A percentile compares a stretch with the other conserved stretches of the same genome.
Conservation (phyloP, 92 coral and sea anemone species). For the Actinostola sp. region DNA sequence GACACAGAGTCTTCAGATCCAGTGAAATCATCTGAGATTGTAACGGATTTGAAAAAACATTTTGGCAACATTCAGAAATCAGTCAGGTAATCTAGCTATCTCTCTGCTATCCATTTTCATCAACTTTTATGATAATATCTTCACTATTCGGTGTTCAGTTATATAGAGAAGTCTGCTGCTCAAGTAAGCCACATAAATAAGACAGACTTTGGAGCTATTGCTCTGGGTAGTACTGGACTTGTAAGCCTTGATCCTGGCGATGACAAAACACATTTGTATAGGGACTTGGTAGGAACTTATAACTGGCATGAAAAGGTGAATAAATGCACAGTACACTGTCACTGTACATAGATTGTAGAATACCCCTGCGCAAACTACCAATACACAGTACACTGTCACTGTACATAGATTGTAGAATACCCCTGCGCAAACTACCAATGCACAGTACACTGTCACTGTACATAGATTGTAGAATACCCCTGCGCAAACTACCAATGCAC, state of each 20-base stretch:
- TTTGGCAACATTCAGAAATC: conserved; percentile 66
- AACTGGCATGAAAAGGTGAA: conserved; percentile 99
- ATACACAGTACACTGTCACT: too few relatives aligned
- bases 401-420: too few relatives aligned
- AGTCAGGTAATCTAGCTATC: conserved; percentile 67
- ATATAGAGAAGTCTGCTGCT: conserved; percentile 66
- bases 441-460: too few relatives aligned
- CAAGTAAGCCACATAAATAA: conserved; percentile 40
- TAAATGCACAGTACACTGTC: too few relatives aligned
- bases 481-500: too few relatives aligned
- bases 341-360: too few relatives aligned
- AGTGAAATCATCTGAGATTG: conserved; percentile 47
- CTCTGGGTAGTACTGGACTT: conserved; percentile 88
- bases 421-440: too few relatives aligned
- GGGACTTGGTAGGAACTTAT: conserved; percentile 83
- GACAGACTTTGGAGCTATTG: conserved; percentile 38
- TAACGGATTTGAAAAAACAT: conserved; percentile 62
- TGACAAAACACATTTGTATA: conserved; percentile 91
- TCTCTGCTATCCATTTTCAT: background rate
- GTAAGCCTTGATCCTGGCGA: conserved; percentile 93
- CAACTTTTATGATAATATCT: background rate
- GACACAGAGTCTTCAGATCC: conserved; percentile 44
- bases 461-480: too few relatives aligned
- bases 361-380: too few relatives aligned
- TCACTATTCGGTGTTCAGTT: conserved; percentile 31